phyloP scores from a whole-genome alignment of 2,113 vertebrate genomes.

The Tympanuchus pallidicinctus region DNA sequence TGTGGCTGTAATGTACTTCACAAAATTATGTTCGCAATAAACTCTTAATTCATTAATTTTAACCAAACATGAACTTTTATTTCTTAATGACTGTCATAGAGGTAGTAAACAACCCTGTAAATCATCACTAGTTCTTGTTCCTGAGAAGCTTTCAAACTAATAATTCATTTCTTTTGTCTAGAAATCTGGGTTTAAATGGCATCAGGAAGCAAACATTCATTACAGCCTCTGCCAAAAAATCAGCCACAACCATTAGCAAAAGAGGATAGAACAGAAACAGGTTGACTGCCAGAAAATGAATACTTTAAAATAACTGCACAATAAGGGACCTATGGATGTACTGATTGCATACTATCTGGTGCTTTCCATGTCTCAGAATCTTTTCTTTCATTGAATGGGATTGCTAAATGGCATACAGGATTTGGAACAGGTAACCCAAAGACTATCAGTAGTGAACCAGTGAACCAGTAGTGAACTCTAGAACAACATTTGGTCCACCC shows the following conservation, averaged over 20 bases:
- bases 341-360: background rate
- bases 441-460: background rate
- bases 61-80: background rate
- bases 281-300: background rate
- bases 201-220: background rate
- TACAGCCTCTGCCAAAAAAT: constrained; percentile 31
- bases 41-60: background rate
- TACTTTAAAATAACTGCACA: background rate
- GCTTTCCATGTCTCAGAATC: background rate
- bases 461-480: background rate
- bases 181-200: background rate
- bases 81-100: background rate
- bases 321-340: background rate
- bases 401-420: background rate
- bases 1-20: background rate
- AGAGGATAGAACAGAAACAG: background rate
- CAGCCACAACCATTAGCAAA: constrained; percentile 15
- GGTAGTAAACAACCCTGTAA: constrained; percentile 1
- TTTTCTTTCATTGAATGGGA: background rate
- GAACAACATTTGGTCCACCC: background rate
- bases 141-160: background rate
- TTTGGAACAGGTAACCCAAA: background rate
- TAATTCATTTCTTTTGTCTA: background rate
- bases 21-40: background rate
- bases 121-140: background rate